A percentile compares a stretch with the other conserved stretches of the same genome.
Evolutionary conservation across 2,888 invertebrate genomes (phyloP).

Genomic region (Athalia rosae): DNA sequence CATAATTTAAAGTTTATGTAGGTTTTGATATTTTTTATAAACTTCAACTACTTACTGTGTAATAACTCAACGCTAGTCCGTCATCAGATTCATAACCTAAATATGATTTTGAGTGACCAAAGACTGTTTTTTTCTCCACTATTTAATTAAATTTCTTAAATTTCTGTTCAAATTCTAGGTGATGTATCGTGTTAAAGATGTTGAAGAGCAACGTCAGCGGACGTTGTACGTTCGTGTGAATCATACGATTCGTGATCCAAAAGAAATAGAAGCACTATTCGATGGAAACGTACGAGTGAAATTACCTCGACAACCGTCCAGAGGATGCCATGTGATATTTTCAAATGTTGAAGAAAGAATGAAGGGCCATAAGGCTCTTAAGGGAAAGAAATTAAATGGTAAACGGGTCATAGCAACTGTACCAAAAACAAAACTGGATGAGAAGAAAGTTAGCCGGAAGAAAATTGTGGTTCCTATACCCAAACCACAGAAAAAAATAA

Average conservation of each 20-base stretch:
- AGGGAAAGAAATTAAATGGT: conserved; percentile 54
- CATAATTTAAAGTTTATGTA: too few species aligned
- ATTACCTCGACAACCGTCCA: conserved; percentile 60
- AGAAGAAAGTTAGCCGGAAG: conserved; percentile 30
- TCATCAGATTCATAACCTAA: too few species aligned
- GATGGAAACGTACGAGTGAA: conserved; percentile 59
- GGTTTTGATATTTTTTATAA: too few species aligned
- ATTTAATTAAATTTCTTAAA: neutral
- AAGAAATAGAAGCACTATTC: conserved; percentile 61
- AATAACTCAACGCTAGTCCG: too few species aligned
- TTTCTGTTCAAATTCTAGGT: neutral
- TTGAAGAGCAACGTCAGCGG: conserved; percentile 53
- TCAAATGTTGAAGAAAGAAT: conserved; percentile 57
- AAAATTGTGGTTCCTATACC: conserved; percentile 57
- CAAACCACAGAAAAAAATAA: conserved; percentile 52
- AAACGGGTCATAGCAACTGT: conserved; percentile 56
- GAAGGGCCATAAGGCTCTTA: conserved; percentile 57
- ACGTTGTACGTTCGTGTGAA: conserved; percentile 63
- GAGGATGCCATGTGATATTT: conserved; percentile 64
- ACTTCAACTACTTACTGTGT: too few species aligned
- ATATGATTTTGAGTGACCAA: too few species aligned
- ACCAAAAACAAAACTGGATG: conserved; percentile 42
- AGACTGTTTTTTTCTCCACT: too few species aligned
- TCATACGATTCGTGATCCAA: conserved; percentile 57
- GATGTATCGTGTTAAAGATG: conserved; percentile 23